phyloP scores from a whole-genome alignment of 2,113 vertebrate genomes.

The Cyanoramphus novaezelandiae region DNA sequence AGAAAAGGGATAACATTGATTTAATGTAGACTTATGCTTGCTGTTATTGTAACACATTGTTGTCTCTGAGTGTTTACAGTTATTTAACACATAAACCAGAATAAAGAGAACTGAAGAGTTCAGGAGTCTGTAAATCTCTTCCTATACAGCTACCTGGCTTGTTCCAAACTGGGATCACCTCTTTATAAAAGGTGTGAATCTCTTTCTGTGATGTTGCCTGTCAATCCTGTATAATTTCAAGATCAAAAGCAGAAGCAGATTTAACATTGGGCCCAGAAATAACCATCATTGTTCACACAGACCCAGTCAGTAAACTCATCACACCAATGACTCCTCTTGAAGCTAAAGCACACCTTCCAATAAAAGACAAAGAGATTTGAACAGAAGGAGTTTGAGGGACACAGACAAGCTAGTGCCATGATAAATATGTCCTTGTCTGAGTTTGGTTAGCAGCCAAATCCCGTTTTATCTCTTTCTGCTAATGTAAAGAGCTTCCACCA shows the following conservation, averaged over 20 bases:
- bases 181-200: not conserved
- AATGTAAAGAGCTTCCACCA: not conserved
- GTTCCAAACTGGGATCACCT: not conserved
- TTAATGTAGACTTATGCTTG: not conserved
- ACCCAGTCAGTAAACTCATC: not conserved
- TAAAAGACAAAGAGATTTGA: not conserved
- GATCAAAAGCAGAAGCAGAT: not conserved
- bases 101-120: not conserved
- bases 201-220: not conserved
- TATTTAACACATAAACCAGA: not conserved
- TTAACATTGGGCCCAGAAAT: not conserved
- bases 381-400: not conserved
- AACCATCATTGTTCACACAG: not conserved
- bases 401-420: not conserved
- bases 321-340: not conserved
- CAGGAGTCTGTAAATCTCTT: not conserved
- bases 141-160: not conserved
- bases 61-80: not conserved
- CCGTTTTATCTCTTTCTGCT: not conserved
- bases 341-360: not conserved
- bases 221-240: not conserved
- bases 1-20: not conserved
- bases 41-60: not conserved
- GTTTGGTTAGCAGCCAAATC: not conserved
- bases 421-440: not conserved